phyloP scores from a whole-genome alignment of 2,888 invertebrate species.

The Xanthostigma xanthostigma region DNA sequence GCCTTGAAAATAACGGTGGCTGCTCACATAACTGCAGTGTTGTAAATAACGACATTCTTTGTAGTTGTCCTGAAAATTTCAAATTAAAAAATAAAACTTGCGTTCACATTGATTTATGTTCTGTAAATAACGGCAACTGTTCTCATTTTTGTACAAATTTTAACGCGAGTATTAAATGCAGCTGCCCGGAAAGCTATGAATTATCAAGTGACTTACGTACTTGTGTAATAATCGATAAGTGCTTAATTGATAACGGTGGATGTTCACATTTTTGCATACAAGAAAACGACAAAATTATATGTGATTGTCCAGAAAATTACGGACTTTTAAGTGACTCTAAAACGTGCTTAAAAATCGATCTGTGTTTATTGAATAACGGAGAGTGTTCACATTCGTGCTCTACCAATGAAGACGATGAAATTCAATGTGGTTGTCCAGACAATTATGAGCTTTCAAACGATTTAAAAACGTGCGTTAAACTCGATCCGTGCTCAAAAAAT shows the following conservation, averaged over 20 bases:
- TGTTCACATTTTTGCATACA: constrained; percentile 18
- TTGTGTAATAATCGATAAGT: constrained; percentile 34
- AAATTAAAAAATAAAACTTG: constrained; percentile 20
- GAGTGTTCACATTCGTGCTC: constrained; percentile 47
- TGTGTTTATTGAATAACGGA: constrained; percentile 40
- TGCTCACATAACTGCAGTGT: constrained; percentile 30
- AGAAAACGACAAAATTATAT: constrained; percentile 17
- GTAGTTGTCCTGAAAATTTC: constrained; percentile 32
- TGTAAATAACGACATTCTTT: constrained; percentile 18
- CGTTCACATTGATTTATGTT: constrained; percentile 33
- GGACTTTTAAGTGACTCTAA: constrained; percentile 11
- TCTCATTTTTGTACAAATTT: constrained; percentile 35
- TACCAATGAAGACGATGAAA: constrained; percentile 32
- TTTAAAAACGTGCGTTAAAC: constrained; percentile 25
- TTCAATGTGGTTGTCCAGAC: constrained; percentile 32
- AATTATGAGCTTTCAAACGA: constrained; percentile 25
- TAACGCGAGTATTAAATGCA: constrained; percentile 30
- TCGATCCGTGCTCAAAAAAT: constrained; percentile 28
- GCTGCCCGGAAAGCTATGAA: constrained; percentile 28
- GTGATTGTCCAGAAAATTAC: constrained; percentile 20
- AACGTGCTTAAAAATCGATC: constrained; percentile 21
- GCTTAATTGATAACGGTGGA: too few species aligned
- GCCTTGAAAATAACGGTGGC: constrained; percentile 17
- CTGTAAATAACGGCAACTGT: constrained; percentile 32
- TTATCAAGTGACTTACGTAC: constrained; percentile 24